Conservation (phyloP, 2,797 vertebrate species). For the Helarctos malayanus region DNA sequence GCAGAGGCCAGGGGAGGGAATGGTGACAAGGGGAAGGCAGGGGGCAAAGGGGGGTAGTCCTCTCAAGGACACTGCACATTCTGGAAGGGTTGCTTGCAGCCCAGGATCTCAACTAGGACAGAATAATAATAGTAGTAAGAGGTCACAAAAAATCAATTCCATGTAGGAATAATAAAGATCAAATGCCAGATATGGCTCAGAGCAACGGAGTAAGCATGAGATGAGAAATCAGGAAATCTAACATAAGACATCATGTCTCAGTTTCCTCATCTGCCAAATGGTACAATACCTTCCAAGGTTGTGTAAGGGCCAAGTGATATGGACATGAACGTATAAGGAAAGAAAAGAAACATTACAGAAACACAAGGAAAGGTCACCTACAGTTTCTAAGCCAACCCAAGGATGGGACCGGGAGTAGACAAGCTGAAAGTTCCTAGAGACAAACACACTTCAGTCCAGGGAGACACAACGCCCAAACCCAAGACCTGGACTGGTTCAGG, state of each 20-base stretch:
- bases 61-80: neutral
- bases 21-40: neutral
- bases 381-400: neutral
- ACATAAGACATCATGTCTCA: neutral
- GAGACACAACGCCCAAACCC: neutral
- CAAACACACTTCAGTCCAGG: neutral
- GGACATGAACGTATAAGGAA: neutral
- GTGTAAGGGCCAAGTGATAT: neutral
- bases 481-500: neutral
- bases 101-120: neutral
- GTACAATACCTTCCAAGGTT: neutral
- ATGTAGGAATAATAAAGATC: neutral
- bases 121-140: neutral
- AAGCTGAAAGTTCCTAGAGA: neutral
- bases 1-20: neutral
- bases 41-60: neutral
- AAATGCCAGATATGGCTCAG: neutral
- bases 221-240: slow-evolving; percentile 14
- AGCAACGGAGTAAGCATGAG: neutral
- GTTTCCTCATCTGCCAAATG: neutral
- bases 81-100: neutral
- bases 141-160: neutral
- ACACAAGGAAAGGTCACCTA: neutral
- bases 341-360: neutral
- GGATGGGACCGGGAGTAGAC: neutral